phyloP scores from a whole-genome alignment of 2,888 invertebrate genomes.

The Orthosia gracilis region DNA sequence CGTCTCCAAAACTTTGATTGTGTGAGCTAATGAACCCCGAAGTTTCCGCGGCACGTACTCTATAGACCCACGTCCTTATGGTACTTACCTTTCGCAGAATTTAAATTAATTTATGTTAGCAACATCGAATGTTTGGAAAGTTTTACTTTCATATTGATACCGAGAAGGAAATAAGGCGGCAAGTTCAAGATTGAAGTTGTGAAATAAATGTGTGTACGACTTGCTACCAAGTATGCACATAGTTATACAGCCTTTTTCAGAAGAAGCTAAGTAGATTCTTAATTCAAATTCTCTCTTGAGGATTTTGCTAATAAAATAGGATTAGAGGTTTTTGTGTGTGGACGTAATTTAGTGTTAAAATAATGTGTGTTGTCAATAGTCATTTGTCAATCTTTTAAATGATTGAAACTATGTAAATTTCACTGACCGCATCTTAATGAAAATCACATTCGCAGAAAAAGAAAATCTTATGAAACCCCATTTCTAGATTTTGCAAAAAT shows the following conservation, averaged over 20 bases:
- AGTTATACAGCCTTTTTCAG: no score
- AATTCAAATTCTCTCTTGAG: neutral
- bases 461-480: neutral
- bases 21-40: conserved; percentile 66
- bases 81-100: conserved; percentile 54
- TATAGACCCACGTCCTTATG: conserved; percentile 72
- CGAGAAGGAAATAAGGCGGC: neutral
- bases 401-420: no score
- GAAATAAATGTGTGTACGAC: no score
- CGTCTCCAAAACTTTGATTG: conserved; percentile 67
- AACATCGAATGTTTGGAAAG: conserved; percentile 18
- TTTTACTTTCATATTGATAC: conserved; percentile 2
- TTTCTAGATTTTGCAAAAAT: neutral
- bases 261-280: neutral
- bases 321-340: no score
- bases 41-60: conserved; percentile 74
- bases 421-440: neutral
- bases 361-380: no score
- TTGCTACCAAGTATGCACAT: no score
- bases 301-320: neutral
- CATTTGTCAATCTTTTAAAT: no score
- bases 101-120: conserved; percentile 55
- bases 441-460: neutral
- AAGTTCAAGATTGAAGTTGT: neutral
- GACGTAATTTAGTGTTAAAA: no score